A percentile compares a stretch with the other conserved stretches of the same genome.
phyloP scores from a whole-genome alignment of 2,113 vertebrate species.

The Sisor rabdophorus region DNA sequence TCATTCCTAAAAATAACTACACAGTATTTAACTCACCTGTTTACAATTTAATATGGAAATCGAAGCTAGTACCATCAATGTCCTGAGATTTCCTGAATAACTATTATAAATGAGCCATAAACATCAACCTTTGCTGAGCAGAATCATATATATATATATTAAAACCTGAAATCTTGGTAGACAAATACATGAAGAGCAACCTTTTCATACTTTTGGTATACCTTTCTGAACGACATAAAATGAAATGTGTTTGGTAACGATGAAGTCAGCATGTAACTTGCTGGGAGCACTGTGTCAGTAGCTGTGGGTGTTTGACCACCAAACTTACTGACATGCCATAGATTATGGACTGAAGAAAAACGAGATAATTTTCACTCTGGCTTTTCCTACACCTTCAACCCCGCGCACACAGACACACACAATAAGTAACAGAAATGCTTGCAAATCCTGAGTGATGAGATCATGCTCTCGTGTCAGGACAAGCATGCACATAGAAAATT shows the following conservation, averaged over 20 bases:
- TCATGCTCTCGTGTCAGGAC: conserved; percentile 44
- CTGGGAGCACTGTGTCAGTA: background rate
- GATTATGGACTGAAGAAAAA: background rate
- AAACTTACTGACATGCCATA: background rate
- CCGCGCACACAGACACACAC: background rate
- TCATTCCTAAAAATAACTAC: too few species aligned
- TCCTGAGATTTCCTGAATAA: too few species aligned
- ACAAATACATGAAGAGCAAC: background rate
- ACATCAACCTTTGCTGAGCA: too few species aligned
- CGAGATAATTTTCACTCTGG: background rate
- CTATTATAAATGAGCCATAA: too few species aligned
- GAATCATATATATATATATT: too few species aligned
- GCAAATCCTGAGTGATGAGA: conserved; percentile 39
- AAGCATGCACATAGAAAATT: conserved; percentile 20
- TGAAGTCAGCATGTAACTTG: background rate
- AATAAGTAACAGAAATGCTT: background rate
- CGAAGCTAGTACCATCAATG: too few species aligned
- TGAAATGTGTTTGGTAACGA: background rate
- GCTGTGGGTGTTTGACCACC: background rate
- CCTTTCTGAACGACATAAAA: background rate
- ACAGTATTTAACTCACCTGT: too few species aligned
- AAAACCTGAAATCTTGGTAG: too few species aligned
- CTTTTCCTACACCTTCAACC: background rate
- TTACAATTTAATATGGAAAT: too few species aligned
- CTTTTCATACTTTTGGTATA: background rate